Evolutionary conservation across 2,888 invertebrate species (phyloP).

Genomic region (Alentia gelatinosa): DNA sequence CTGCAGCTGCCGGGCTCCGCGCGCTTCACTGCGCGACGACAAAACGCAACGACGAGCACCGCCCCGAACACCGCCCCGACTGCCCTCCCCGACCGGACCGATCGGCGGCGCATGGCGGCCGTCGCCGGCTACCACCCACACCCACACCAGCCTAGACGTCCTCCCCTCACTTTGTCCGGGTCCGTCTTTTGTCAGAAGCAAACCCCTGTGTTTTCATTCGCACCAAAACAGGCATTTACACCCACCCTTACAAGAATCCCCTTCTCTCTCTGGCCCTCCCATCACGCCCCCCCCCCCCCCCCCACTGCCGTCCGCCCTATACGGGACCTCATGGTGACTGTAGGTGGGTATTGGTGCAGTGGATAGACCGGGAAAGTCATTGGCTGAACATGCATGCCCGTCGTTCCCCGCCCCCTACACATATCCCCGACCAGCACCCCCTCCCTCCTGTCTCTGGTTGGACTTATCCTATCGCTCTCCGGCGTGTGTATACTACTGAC

Average conservation of each 20-base stretch:
- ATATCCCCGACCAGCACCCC: not conserved
- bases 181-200: not conserved
- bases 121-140: slow-evolving; percentile 6
- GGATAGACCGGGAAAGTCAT: not conserved
- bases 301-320: not conserved
- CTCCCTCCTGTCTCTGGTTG: not conserved
- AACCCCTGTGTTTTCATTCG: not conserved
- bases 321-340: not conserved
- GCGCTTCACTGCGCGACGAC: slow-evolving; percentile 4
- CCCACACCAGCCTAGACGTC: not conserved
- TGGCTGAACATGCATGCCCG: not conserved
- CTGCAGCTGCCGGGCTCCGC: slow-evolving; percentile 1
- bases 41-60: not conserved
- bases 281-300: not conserved
- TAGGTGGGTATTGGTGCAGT: not conserved
- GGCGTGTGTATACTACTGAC: not conserved
- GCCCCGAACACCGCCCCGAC: not conserved
- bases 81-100: not conserved
- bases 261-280: not conserved
- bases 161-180: not conserved
- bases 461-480: not conserved
- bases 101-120: not conserved
- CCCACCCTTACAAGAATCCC: not conserved
- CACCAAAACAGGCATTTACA: not conserved
- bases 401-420: not conserved